These are phyloP conservation scores for Cricetomys ansorgei DNA, from an alignment of 2,113 vertebrate genomes.

Conservation along the genomic window DNA sequence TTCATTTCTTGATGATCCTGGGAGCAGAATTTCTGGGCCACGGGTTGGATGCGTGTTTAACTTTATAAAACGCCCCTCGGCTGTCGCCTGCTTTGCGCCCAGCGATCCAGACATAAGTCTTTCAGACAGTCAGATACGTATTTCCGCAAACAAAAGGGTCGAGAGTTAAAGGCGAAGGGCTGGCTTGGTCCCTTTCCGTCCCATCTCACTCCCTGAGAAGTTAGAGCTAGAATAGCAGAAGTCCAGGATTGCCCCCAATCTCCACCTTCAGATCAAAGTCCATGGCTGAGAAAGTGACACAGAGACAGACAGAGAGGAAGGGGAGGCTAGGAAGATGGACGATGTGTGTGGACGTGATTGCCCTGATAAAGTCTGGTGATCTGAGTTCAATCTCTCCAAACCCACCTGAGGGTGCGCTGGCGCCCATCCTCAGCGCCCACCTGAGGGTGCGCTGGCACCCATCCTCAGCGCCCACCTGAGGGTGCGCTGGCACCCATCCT, in stretches of 20 bases:
- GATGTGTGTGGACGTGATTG: neutral
- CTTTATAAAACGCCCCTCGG: neutral
- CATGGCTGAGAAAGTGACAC: fast-evolving
- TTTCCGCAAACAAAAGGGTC: neutral
- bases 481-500: too few relatives aligned
- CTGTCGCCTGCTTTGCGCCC: too few relatives aligned
- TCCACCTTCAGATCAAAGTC: neutral
- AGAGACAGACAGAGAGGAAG: neutral
- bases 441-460: too few relatives aligned
- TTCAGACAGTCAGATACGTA: neutral
- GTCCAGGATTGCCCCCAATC: neutral
- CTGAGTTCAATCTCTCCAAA: neutral
- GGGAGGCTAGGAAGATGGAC: neutral
- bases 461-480: neutral
- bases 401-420: neutral
- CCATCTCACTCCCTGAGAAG: neutral
- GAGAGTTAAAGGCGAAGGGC: neutral
- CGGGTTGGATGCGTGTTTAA: neutral
- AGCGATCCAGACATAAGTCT: neutral
- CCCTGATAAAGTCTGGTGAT: neutral
- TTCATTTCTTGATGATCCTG: neutral
- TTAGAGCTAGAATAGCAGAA: neutral
- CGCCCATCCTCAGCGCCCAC: neutral
- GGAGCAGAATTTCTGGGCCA: neutral
- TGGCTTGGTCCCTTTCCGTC: neutral